Percentiles rank a stretch among this genome's conserved stretches.
phyloP scores from a whole-genome alignment of 2,888 invertebrate genomes.

The Andrena marginata region DNA sequence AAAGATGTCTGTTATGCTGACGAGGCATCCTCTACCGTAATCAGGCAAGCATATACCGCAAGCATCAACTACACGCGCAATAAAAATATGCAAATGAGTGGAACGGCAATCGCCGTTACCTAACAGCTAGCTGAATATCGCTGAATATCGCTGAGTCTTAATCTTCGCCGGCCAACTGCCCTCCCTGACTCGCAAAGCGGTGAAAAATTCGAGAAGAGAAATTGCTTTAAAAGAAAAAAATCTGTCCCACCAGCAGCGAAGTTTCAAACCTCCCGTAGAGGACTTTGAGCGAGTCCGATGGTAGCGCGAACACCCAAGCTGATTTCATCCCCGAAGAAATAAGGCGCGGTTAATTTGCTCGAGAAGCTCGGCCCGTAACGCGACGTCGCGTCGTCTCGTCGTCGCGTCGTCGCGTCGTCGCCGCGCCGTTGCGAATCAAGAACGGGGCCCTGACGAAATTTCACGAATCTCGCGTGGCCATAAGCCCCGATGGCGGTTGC shows the following conservation, averaged over 20 bases:
- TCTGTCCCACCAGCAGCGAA: neutral
- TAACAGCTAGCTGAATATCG: neutral
- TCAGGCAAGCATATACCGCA: constrained; percentile 70
- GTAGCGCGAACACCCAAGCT: neutral
- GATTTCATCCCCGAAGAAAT: neutral
- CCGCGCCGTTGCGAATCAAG: constrained; percentile 62
- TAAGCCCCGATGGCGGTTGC: constrained; percentile 68
- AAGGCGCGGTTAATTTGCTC: constrained; percentile 31
- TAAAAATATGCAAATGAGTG: constrained; percentile 60
- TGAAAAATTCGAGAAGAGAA: neutral
- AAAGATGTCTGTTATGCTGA: constrained; percentile 82
- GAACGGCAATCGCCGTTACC: constrained; percentile 23
- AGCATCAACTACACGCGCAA: constrained; percentile 61
- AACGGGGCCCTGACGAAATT: constrained; percentile 69
- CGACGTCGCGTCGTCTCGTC: constrained; percentile 54
- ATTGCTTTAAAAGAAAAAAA: too few relatives aligned
- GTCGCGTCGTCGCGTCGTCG: constrained; percentile 59
- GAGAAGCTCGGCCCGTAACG: constrained; percentile 33
- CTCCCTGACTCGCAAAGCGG: neutral
- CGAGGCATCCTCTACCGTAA: constrained; percentile 72
- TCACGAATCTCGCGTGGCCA: constrained; percentile 75
- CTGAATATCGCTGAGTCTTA: neutral
- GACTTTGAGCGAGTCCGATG: too few relatives aligned
- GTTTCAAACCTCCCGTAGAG: neutral
- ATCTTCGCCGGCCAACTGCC: neutral